These are phyloP conservation scores for Ferrisia virgata DNA, from an alignment of 2,888 invertebrate species.

Conservation along the genomic window DNA sequence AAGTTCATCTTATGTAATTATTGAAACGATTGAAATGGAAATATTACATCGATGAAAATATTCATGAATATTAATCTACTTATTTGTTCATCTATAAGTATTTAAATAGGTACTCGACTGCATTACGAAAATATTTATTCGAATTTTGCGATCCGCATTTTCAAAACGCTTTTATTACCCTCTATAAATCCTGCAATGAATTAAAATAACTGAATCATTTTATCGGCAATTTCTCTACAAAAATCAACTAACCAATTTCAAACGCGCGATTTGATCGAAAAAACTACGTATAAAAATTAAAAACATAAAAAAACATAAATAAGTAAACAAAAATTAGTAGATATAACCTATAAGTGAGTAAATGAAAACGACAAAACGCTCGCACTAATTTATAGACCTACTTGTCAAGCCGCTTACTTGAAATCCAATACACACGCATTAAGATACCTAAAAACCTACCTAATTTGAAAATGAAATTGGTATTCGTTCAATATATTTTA, in stretches of 20 bases:
- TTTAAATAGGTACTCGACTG: too few relatives aligned
- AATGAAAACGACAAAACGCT: not conserved
- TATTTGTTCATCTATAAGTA: too few relatives aligned
- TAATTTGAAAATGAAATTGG: not conserved
- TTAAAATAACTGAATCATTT: not conserved
- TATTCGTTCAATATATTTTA: not conserved
- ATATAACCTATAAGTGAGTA: not conserved
- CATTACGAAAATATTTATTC: too few relatives aligned
- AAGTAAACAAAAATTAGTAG: not conserved
- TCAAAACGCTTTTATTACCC: too few relatives aligned
- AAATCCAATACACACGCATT: not conserved
- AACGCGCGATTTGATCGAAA: not conserved
- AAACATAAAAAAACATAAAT: not conserved
- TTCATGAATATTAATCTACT: too few relatives aligned
- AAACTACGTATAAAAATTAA: not conserved
- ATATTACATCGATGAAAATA: too few relatives aligned
- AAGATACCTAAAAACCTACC: not conserved
- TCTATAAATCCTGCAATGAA: too few relatives aligned
- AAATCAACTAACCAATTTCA: not conserved
- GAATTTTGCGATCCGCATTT: too few relatives aligned
- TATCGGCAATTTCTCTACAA: not conserved
- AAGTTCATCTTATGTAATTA: too few relatives aligned
- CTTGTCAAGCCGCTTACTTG: not conserved
- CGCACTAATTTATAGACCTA: slow-evolving; percentile 23
- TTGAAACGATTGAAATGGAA: too few relatives aligned